Base-by-base conservation (phyloP, 2,797 vertebrate species). In the Vireo griseus region DNA sequence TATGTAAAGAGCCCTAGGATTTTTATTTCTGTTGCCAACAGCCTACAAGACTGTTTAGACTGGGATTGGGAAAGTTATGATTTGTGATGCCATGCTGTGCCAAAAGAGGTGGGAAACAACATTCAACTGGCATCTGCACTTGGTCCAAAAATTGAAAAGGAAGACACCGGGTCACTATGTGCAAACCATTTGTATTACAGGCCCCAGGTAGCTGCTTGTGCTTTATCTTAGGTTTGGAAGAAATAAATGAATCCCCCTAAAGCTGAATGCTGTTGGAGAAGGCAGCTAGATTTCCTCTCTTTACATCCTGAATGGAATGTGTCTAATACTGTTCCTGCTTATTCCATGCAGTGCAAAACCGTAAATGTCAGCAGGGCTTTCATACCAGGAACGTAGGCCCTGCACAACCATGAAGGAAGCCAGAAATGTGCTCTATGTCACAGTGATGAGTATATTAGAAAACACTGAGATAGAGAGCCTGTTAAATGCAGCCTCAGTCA, bases 1-100 rank as follows among this genome's bases (percentile, higher is more conserved):
- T 80, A 84, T 54, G 21, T 72, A 63, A 79, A 91, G 61, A 92
- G 44, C 29, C 26, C 59, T 87, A 69, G 28, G 50, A 84, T 80
- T 91, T 55, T 93, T 89, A 72, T 79, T 90, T 91, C 58, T 85
- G 16, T 72, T 96, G 84, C 59, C 55, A 90, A 47, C 37, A 54
- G 19, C 58, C 50, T 69, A 50, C 74, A 77, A 44, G 68, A 74
- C 9, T 61, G 42, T 81, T 95, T 87, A 81, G 74, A 71, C 6
- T 17, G 17, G 63, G 40, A 87, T 14, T 50, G n/a, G 50, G 33
- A 65, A 89, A 74, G 61, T 82, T 92, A 61, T 71, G 88, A 91
- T 94, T 95, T 94, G 77, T 92, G 61, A 35, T 87, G 81, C 28
- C 57, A 65, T 5, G 6, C 31, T 62, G 20, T 0, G 5, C 78